These are phyloP conservation scores for Colius striatus DNA, from an alignment of 2,113 vertebrate species.

Conservation along the genomic window DNA sequence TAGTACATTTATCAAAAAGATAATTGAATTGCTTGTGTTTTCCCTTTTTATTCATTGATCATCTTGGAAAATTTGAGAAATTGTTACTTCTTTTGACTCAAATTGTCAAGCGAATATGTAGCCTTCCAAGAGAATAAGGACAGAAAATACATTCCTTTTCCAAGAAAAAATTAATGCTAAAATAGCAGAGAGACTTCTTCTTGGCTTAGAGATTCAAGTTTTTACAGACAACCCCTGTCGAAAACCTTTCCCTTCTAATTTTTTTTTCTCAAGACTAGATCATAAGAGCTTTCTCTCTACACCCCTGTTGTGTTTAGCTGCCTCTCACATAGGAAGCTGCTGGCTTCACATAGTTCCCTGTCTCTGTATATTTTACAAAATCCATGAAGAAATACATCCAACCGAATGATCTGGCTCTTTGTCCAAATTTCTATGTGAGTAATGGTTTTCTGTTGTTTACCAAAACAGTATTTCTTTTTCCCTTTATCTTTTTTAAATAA, in stretches of 20 bases:
- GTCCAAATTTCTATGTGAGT: background rate
- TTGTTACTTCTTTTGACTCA: background rate
- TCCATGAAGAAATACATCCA: background rate
- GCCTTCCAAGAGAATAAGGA: background rate
- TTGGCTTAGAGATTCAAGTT: background rate
- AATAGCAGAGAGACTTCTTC: background rate
- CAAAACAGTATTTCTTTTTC: slow-evolving; percentile 2
- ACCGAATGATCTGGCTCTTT: background rate
- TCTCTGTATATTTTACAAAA: background rate
- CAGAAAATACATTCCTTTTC: background rate
- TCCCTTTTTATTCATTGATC: background rate
- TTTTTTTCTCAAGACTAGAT: background rate
- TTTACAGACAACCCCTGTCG: background rate
- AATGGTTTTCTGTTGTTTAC: background rate
- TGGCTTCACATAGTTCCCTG: background rate
- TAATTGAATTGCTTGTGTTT: background rate
- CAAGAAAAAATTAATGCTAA: background rate
- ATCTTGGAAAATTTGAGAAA: background rate
- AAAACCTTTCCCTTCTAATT: background rate
- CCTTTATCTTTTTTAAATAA: background rate
- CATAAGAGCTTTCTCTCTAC: background rate
- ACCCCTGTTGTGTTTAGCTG: background rate
- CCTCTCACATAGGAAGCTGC: background rate
- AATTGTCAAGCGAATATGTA: background rate
- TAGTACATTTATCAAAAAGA: background rate